phyloP scores from a whole-genome alignment of 2,797 vertebrate species.

The Chelon labrosus region DNA sequence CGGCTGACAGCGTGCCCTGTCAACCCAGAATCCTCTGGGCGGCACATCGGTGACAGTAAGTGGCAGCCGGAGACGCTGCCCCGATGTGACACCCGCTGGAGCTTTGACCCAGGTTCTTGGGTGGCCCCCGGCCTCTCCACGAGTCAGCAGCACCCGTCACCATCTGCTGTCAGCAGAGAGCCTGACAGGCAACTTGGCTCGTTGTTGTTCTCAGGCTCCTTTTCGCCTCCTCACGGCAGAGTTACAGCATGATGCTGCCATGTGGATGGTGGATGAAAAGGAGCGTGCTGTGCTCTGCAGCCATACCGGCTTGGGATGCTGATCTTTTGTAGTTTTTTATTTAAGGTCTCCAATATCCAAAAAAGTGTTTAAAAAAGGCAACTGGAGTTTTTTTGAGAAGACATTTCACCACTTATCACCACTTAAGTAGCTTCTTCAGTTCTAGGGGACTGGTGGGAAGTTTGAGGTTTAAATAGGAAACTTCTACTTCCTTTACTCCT shows the following conservation, averaged over 20 bases:
- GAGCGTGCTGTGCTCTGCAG: neutral
- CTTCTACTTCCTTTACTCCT: no score
- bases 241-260: neutral
- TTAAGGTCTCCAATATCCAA: no score
- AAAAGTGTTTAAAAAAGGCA: no score
- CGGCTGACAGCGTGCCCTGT: constrained; percentile 41
- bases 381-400: no score
- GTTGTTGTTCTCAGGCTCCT: constrained; percentile 8
- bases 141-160: constrained; percentile 66
- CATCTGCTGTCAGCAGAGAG: constrained; percentile 56
- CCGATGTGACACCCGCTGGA: constrained; percentile 61
- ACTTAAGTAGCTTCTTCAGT: no score
- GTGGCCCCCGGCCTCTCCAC: constrained; percentile 41
- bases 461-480: no score
- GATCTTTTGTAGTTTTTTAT: no score
- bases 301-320: no score
- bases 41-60: constrained; percentile 56
- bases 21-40: constrained; percentile 35
- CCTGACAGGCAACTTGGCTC: constrained; percentile 43
- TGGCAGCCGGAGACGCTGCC: constrained; percentile 60
- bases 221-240: neutral
- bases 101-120: constrained; percentile 56
- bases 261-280: constrained; percentile 10
- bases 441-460: no score
- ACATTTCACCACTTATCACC: no score